Evolutionary conservation across 2,888 invertebrate genomes (phyloP), one percentile per base, ranked within the genome.

Genomic region (Nudaria mundana): DNA sequence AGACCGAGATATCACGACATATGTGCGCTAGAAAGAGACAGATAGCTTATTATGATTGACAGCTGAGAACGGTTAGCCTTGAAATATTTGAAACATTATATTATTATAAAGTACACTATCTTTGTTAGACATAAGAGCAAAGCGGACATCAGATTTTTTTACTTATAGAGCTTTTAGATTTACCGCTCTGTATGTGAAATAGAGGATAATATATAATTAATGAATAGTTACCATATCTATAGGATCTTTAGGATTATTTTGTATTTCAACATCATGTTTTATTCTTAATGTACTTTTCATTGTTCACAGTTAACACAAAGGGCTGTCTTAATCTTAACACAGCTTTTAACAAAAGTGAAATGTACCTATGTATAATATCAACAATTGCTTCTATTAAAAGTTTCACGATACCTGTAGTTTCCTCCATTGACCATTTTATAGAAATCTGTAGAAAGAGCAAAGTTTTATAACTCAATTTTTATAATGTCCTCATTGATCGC

Each of bases 61-160:
- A 88, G 88, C 85, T 88, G 82, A 87, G 87, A 87, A 86, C 87
- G 87, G 86, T 86, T 86, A 85, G 83, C 88, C 88, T 88, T 88
- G 88, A 87, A 88, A 88, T 88, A 88, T 87, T 88, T 87, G 87
- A 87, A 88, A 87, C 88, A 87, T 88, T 87, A 87, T 87, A 88
- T 84, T 86, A 85, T 83, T 87, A 86, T 84, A 84, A 86, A 88
- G 87, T 87, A 88, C 87, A 85, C 86, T 84, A 86, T 86, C 80
- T 85, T 81, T 68, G 66, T 70, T 67, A 53, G 65, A 69, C 81
- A 76, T 70, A 70, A 65, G 80, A 81, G 80, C 61, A 51, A 70
- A 71, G 69, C 69, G 85, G 85, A 70, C 83, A 73, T 76, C 50
- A 20, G 40, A 56, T 30, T 62, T 61, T 56, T 55, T 45, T 40